Percentiles rank a stretch among this genome's conserved stretches.
phyloP scores from a whole-genome alignment of 2,113 vertebrate genomes.

The Cyphomyrus plagiostoma region DNA sequence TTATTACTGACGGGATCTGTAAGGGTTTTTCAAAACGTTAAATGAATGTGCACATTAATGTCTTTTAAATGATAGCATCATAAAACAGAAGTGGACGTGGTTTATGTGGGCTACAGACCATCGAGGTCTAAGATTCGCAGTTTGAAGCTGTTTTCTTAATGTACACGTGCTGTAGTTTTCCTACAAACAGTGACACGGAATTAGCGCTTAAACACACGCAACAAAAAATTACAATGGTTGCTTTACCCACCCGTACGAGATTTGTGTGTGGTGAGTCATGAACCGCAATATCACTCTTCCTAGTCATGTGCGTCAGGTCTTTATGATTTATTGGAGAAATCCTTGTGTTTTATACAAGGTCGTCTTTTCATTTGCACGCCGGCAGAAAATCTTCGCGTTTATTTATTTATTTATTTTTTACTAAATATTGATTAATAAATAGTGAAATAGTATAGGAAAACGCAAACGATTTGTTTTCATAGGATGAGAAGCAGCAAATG shows the following conservation, averaged over 20 bases:
- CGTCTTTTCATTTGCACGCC: not conserved
- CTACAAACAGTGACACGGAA: not conserved
- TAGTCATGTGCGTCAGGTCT: not conserved
- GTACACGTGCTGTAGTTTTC: not conserved
- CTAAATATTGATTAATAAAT: not conserved
- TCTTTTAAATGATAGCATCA: not conserved
- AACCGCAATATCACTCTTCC: not conserved
- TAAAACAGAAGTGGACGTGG: not conserved
- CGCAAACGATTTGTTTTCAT: not conserved
- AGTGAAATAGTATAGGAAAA: not conserved
- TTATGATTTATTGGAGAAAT: not conserved
- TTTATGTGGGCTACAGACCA: not conserved
- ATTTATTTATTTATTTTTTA: not conserved
- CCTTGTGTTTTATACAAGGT: not conserved
- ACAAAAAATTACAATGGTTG: not conserved
- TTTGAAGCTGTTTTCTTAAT: not conserved
- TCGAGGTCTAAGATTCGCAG: not conserved
- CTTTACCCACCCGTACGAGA: not conserved
- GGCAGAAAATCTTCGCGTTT: not conserved
- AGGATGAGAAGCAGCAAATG: not conserved
- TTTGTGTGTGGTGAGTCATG: not conserved
- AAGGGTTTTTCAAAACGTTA: not conserved
- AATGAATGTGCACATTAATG: not conserved
- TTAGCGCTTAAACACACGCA: not conserved
- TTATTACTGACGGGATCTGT: not conserved